Evolutionary conservation across 2,888 invertebrate species (phyloP).

Genomic region (Caradrina clavipalpis): DNA sequence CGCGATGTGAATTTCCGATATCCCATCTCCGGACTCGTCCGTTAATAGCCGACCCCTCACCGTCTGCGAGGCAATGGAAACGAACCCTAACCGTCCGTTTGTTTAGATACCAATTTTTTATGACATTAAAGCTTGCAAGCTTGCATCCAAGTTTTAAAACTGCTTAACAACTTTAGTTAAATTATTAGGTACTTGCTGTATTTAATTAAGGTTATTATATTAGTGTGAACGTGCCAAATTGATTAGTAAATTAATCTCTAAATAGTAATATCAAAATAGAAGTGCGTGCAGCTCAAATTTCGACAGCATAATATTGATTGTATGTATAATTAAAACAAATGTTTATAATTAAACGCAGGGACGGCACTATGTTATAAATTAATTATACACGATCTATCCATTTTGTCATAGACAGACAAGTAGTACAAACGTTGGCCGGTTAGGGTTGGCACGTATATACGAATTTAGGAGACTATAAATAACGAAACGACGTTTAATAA

Average conservation of each 20-base stretch:
- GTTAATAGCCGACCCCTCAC: too few relatives aligned
- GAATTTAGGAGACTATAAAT: not conserved
- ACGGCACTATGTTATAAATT: conserved; percentile 63
- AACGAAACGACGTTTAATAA: not conserved
- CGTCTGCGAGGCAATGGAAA: too few relatives aligned
- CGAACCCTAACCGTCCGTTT: too few relatives aligned
- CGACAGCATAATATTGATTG: conserved; percentile 25
- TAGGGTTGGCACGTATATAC: conserved; percentile 53
- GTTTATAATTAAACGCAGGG: conserved; percentile 51
- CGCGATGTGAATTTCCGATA: too few relatives aligned
- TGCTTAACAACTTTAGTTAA: too few relatives aligned
- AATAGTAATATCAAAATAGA: conserved; percentile 8
- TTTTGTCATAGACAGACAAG: conserved; percentile 70
- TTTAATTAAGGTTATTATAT: not conserved
- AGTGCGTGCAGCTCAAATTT: conserved; percentile 4
- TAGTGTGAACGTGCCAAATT: not conserved
- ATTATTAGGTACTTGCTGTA: not conserved
- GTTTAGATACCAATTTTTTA: too few relatives aligned
- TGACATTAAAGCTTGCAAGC: too few relatives aligned
- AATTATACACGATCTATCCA: conserved; percentile 67
- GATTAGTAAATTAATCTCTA: not conserved
- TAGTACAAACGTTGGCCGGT: conserved; percentile 58
- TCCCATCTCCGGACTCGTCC: too few relatives aligned
- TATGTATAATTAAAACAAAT: conserved; percentile 56
- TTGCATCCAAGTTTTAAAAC: too few relatives aligned